A percentile compares a stretch with the other conserved stretches of the same genome.
Evolutionary conservation across 1,140 invertebrate species (phyloP).

Genomic region (Drosophila santomea): DNA sequence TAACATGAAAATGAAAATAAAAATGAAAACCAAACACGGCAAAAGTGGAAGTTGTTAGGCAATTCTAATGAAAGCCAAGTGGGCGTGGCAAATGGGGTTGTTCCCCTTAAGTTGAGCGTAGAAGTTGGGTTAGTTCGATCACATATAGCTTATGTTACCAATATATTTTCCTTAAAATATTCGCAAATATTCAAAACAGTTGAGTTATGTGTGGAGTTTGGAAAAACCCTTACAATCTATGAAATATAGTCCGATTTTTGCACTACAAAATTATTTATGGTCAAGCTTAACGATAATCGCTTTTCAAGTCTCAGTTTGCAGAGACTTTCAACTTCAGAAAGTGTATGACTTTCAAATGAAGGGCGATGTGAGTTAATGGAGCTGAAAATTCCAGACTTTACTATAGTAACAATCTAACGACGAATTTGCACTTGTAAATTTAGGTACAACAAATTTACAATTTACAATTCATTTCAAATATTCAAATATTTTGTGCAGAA

Average conservation of each 20-base stretch:
- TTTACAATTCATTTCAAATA: too few species aligned
- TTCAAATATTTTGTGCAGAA: too few species aligned
- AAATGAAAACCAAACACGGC: conserved; percentile 4
- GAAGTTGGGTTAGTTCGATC: not conserved
- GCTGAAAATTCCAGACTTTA: not conserved
- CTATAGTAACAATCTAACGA: too few species aligned
- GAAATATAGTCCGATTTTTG: not conserved
- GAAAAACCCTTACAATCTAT: not conserved
- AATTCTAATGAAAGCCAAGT: conserved; percentile 44
- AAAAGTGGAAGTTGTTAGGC: conserved; percentile 37
- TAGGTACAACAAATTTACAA: not conserved
- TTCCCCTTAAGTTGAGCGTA: not conserved
- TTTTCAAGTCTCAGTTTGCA: not conserved
- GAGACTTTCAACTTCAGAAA: not conserved
- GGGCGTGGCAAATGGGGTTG: conserved; percentile 33
- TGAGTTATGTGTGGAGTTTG: not conserved
- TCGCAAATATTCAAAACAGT: not conserved
- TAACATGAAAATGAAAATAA: not conserved
- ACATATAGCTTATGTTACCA: too few species aligned
- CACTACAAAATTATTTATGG: conserved; percentile 1
- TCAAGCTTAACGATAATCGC: conserved; percentile 3
- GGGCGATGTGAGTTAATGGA: not conserved
- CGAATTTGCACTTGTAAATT: not conserved
- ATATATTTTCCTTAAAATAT: not conserved
- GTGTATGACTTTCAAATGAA: not conserved